Conservation (phyloP, 2,113 vertebrate genomes). For the Vidua macroura region DNA sequence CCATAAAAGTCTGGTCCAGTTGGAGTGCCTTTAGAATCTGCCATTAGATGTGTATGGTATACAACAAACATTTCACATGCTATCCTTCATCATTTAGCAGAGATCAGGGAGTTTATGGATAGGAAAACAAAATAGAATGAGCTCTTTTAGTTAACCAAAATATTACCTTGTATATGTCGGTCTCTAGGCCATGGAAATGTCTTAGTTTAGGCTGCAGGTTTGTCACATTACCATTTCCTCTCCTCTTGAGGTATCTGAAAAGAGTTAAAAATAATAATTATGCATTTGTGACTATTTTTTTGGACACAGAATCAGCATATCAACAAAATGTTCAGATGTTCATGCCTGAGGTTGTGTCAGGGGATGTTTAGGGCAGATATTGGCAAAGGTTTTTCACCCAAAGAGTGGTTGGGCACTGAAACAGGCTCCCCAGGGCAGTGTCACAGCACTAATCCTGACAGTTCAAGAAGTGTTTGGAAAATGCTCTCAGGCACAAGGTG, state of each 20-base stretch:
- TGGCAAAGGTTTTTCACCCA: not conserved
- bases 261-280: not conserved
- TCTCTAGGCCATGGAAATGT: not conserved
- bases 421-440: not conserved
- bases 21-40: not conserved
- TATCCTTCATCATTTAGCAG: not conserved
- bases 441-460: not conserved
- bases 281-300: not conserved
- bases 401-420: accelerated
- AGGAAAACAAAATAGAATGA: not conserved
- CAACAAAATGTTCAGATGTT: not conserved
- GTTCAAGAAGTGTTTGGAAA: not conserved
- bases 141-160: not conserved
- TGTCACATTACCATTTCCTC: not conserved
- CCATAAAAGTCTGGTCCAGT: not conserved
- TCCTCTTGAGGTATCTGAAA: not conserved
- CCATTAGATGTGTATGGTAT: not conserved
- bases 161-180: not conserved
- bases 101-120: not conserved
- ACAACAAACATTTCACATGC: not conserved
- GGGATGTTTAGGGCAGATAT: not conserved
- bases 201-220: not conserved
- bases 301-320: not conserved
- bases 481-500: not conserved
- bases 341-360: not conserved